A percentile compares a stretch with the other conserved stretches of the same genome.
Conservation (phyloP, 2,113 vertebrate genomes). For the Spea bombifrons region DNA sequence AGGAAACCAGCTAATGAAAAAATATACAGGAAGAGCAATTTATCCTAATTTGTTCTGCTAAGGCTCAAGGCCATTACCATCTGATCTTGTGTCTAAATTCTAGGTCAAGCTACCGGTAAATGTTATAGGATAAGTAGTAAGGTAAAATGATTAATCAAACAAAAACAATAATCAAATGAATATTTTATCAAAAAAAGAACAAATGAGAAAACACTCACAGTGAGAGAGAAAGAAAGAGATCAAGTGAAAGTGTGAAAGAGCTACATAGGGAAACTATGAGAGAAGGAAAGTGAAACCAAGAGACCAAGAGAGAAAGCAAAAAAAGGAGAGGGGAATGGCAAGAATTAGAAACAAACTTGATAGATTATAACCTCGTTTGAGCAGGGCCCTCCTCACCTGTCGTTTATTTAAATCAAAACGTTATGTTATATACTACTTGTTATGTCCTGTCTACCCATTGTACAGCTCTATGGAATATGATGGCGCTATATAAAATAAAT, state of each 20-base stretch:
- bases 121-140: too few species aligned
- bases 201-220: not conserved
- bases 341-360: not conserved
- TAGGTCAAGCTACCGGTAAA: too few species aligned
- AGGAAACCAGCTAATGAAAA: conserved; percentile 27
- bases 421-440: not conserved
- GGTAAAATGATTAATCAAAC: too few species aligned
- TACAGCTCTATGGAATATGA: too few species aligned
- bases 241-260: not conserved
- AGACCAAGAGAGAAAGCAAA: not conserved
- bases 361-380: too few species aligned
- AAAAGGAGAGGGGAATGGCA: not conserved
- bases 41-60: conserved; percentile 17
- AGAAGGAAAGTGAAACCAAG: not conserved
- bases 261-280: not conserved
- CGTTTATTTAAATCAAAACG: too few species aligned
- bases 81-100: not conserved
- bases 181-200: not conserved
- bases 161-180: too few species aligned
- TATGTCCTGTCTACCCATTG: too few species aligned
- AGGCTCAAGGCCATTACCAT: not conserved
- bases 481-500: too few species aligned
- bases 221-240: not conserved
- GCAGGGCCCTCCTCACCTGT: too few species aligned
- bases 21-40: conserved; percentile 7